Conservation (phyloP, 2,888 invertebrate genomes). For the Sclerodermus sp. region DNA sequence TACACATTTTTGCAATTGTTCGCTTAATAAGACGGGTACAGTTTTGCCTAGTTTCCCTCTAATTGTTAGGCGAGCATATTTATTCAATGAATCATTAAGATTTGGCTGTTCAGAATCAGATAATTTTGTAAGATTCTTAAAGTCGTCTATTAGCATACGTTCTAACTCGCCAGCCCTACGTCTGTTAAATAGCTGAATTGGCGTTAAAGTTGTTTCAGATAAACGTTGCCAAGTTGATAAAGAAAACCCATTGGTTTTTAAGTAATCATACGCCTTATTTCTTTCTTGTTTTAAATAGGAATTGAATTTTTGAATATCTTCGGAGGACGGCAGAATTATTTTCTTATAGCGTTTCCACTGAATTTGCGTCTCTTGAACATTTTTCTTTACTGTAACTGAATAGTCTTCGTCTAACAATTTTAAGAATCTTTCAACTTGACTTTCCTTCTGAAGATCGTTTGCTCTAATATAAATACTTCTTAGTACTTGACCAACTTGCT, state of each 20-base stretch:
- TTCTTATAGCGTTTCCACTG: slow-evolving; percentile 5
- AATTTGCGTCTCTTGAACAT: slow-evolving; percentile 10
- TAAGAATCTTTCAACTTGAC: neutral
- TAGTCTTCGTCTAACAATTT: neutral
- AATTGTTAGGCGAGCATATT: slow-evolving; percentile 18
- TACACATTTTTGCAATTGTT: slow-evolving; percentile 4
- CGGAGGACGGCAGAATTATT: slow-evolving; percentile 6
- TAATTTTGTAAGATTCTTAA: slow-evolving; percentile 2
- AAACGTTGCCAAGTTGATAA: slow-evolving; percentile 5
- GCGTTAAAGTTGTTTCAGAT: slow-evolving; percentile 5
- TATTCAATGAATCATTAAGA: slow-evolving; percentile 1
- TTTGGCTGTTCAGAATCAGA: slow-evolving; percentile 11
- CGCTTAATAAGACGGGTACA: slow-evolving; percentile 16
- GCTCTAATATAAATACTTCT: neutral
- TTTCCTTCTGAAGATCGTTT: neutral
- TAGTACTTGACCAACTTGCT: neutral
- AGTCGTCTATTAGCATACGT: slow-evolving; percentile 13
- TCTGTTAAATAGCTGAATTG: slow-evolving; percentile 22
- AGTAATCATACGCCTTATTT: neutral
- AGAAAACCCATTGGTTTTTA: slow-evolving; percentile 6
- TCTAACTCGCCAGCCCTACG: slow-evolving; percentile 22
- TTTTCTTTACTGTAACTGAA: neutral
- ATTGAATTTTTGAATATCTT: slow-evolving; percentile 12
- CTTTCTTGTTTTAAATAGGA: slow-evolving; percentile 3
- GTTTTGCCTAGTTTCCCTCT: slow-evolving; percentile 17